These are phyloP conservation scores for Drosophila austrosaltans DNA, from an alignment of 2,888 invertebrate species.

Conservation along the genomic window DNA sequence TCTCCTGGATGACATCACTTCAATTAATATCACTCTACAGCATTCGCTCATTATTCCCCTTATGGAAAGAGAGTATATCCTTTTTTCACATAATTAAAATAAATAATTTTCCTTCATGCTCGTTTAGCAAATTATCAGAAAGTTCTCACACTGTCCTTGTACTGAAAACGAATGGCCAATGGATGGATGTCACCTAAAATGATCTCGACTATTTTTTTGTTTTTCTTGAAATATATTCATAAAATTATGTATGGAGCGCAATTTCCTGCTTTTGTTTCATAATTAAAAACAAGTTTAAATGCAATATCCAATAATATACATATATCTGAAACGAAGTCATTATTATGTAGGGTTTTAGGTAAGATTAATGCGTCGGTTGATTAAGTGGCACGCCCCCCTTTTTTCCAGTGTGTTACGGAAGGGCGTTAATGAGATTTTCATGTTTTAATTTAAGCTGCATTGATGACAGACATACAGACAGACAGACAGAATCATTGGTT, in stretches of 20 bases:
- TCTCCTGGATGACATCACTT: neutral
- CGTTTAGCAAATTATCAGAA: neutral
- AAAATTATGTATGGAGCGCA: conserved; percentile 18
- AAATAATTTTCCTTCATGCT: neutral
- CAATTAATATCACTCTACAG: neutral
- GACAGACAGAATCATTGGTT: conserved; percentile 19
- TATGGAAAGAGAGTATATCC: neutral
- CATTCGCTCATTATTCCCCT: too few species aligned
- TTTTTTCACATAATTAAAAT: neutral
- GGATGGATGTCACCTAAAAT: conserved; percentile 6
- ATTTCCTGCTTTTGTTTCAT: conserved; percentile 70
- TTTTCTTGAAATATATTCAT: neutral
- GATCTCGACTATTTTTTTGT: neutral
- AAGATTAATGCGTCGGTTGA: conserved; percentile 61
- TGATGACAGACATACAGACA: conserved; percentile 37
- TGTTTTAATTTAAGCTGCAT: conserved; percentile 39
- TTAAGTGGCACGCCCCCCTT: conserved; percentile 47
- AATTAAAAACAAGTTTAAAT: conserved; percentile 69
- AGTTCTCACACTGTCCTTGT: neutral
- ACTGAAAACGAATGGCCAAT: neutral
- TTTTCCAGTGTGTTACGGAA: neutral
- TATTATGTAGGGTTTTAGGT: conserved; percentile 2
- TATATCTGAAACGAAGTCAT: neutral
- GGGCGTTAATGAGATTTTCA: conserved; percentile 67
- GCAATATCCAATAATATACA: conserved; percentile 21